Evolutionary conservation across 2,888 invertebrate genomes (phyloP), one percentile per base, ranked within the genome.

Genomic region (Sminthurides aquaticus): DNA sequence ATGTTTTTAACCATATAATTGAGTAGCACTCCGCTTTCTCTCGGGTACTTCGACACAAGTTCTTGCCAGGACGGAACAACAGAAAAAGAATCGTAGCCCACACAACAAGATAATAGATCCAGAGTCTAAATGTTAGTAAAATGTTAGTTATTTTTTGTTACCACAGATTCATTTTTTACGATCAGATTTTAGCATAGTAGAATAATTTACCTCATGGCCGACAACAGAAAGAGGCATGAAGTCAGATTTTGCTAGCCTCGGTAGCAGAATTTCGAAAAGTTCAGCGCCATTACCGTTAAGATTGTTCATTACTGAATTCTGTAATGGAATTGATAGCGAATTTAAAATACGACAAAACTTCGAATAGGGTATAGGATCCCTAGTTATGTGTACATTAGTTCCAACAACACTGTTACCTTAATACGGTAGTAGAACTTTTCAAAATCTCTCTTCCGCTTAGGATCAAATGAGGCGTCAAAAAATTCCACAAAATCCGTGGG

Each of bases 361-460:
- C 43, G 15, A 43, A 8, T 43, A 8, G 15, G 15, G 15, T 43
- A 8, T 11, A 43, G 15, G n/a, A n/a, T n/a, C n/a, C n/a, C n/a
- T n/a, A n/a, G n/a, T n/a, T n/a, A n/a, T n/a, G n/a, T n/a, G n/a
- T n/a, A n/a, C n/a, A n/a, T n/a, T n/a, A n/a, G n/a, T n/a, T n/a
- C n/a, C n/a, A n/a, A n/a, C n/a, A n/a, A n/a, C n/a, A n/a, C 34
- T 43, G 11, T 55, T 64, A 72, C 74, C 69, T 69, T 73, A 25
- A 74, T 71, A 5, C 71, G 66, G 5, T 73, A 72, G 63, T 74
- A 74, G 63, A 73, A 72, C 52, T 72, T 74, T 69, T 70, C 71
- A 60, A 74, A 72, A 49, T 73, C 73, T 54, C 67, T 55, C 49
- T 67, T 69, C 62, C 70, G 73, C 59, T 74, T 74, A 8, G 69